These are phyloP conservation scores for Hydrochoerus hydrochaeris DNA, from an alignment of 2,113 vertebrate species.

Conservation along the genomic window DNA sequence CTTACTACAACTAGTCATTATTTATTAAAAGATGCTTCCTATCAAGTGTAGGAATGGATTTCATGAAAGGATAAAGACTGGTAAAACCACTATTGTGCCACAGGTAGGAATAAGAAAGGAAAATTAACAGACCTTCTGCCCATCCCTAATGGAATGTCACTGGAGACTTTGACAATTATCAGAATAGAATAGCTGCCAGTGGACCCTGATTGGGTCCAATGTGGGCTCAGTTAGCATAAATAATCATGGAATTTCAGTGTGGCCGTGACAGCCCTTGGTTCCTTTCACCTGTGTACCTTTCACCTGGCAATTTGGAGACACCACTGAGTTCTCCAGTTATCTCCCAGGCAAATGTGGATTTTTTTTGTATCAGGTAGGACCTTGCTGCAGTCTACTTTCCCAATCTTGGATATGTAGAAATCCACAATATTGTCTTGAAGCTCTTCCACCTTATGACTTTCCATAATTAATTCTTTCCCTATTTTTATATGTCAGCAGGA, in stretches of 20 bases:
- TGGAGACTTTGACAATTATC: not conserved
- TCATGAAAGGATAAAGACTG: not conserved
- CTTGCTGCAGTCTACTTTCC: not conserved
- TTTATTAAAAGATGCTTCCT: not conserved
- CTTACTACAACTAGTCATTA: not conserved
- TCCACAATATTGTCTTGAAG: rapidly evolving
- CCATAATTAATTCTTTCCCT: not conserved
- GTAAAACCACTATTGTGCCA: not conserved
- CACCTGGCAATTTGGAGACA: not conserved
- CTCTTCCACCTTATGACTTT: not conserved
- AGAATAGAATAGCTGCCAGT: not conserved
- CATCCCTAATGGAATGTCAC: not conserved
- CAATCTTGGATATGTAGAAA: not conserved
- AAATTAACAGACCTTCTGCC: not conserved
- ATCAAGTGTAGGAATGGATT: not conserved
- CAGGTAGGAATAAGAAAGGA: not conserved
- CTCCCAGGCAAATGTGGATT: not conserved
- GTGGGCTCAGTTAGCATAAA: not conserved
- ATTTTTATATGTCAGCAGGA: not conserved
- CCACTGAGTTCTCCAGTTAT: not conserved
- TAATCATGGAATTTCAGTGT: not conserved
- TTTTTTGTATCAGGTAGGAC: not conserved
- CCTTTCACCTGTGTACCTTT: not conserved
- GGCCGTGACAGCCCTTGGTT: not conserved
- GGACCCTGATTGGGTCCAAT: not conserved